Percentiles rank a stretch among this genome's conserved stretches.
phyloP scores from a whole-genome alignment of 2,797 vertebrate genomes.

The Phyllotis vaccarum region DNA sequence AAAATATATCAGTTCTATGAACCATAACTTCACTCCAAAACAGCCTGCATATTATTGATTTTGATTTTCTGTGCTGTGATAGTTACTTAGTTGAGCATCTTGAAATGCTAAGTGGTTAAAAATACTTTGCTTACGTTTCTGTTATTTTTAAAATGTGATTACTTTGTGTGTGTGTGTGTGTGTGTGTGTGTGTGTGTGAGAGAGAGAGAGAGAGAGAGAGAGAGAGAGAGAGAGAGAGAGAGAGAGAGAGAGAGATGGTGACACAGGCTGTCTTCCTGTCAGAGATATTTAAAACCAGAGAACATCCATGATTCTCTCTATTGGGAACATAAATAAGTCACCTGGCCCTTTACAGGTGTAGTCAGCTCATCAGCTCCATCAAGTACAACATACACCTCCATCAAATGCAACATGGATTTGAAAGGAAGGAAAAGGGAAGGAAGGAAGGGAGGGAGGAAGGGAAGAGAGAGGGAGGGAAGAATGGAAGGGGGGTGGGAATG shows the following conservation, averaged over 20 bases:
- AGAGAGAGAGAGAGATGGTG: not conserved
- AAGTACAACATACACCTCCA: not conserved
- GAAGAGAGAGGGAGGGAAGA: not conserved
- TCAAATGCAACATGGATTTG: not conserved
- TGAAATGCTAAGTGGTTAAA: not conserved
- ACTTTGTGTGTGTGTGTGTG: not conserved
- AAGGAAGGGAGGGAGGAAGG: not conserved
- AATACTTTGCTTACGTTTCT: conserved; percentile 9
- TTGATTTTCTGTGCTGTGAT: conserved; percentile 9
- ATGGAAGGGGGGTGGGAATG: not conserved
- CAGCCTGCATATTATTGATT: not conserved
- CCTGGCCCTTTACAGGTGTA: not conserved
- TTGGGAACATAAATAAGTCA: not conserved
- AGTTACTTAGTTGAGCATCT: not conserved
- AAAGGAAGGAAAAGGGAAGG: not conserved
- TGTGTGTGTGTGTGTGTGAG: not conserved
- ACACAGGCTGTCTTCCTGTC: not conserved
- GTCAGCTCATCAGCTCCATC: not conserved
- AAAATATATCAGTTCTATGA: not conserved
- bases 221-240: no score
- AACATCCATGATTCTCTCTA: not conserved
- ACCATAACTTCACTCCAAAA: not conserved
- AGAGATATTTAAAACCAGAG: not conserved
- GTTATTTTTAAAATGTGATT: not conserved
- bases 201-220: no score